Evolutionary conservation across 2,888 invertebrate species (phyloP).

Genomic region (Odontocerum albicorne): DNA sequence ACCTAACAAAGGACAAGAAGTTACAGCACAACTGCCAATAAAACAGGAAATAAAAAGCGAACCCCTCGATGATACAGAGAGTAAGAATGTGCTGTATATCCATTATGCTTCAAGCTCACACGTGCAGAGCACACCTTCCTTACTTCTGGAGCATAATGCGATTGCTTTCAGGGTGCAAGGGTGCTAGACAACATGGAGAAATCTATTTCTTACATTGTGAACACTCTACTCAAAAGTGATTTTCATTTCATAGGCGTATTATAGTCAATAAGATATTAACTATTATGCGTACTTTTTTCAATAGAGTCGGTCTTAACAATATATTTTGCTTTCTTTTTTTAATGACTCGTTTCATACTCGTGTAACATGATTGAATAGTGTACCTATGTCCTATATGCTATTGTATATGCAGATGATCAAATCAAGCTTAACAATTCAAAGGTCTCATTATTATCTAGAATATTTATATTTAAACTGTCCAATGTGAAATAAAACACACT

Average conservation of each 20-base stretch:
- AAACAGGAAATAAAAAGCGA: slow-evolving; percentile 29
- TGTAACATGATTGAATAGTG: too few relatives aligned
- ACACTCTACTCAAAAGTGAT: too few relatives aligned
- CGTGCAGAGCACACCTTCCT: slow-evolving; percentile 9
- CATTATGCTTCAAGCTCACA: slow-evolving; percentile 10
- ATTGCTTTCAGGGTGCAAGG: slow-evolving; percentile 28
- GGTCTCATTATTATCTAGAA: too few relatives aligned
- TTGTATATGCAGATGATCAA: too few relatives aligned
- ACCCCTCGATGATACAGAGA: slow-evolving; percentile 22
- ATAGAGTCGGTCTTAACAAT: too few relatives aligned
- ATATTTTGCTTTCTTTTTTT: not conserved
- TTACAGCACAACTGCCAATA: slow-evolving; percentile 1
- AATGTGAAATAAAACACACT: too few relatives aligned
- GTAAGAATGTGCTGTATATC: slow-evolving; percentile 29
- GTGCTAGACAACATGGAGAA: slow-evolving; percentile 19
- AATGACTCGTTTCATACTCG: too few relatives aligned
- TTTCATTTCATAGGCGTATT: too few relatives aligned
- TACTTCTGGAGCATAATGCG: slow-evolving; percentile 19
- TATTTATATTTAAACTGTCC: too few relatives aligned
- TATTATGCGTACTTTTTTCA: not conserved
- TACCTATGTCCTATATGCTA: too few relatives aligned
- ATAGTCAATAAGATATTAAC: not conserved
- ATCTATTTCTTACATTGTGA: slow-evolving; percentile 5
- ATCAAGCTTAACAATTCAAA: too few relatives aligned
- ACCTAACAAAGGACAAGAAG: slow-evolving; percentile 1